Evolutionary conservation across 2,888 invertebrate species (phyloP).

Genomic region (Idaea straminata): DNA sequence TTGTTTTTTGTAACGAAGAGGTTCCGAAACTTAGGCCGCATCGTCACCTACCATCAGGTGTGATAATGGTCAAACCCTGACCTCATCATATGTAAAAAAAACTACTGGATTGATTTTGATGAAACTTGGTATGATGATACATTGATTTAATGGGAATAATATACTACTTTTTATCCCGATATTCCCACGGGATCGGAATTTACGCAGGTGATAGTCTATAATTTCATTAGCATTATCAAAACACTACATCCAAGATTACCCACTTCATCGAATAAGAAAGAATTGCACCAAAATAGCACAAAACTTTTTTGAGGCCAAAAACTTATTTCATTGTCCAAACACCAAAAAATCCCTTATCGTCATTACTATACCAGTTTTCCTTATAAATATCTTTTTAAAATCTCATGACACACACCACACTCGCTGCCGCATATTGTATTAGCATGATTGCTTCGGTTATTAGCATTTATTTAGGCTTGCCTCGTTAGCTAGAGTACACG

Average conservation of each 20-base stretch:
- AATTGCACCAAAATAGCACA: background rate
- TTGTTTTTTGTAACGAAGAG: too few species aligned
- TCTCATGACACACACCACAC: constrained; percentile 38
- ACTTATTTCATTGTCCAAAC: background rate
- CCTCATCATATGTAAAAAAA: too few species aligned
- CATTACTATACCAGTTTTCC: constrained; percentile 14
- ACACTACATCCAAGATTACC: background rate
- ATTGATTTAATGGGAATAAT: too few species aligned
- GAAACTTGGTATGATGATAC: too few species aligned
- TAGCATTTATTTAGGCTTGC: constrained; percentile 69
- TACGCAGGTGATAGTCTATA: too few species aligned
- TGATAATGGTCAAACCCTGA: too few species aligned
- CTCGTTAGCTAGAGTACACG: constrained; percentile 50
- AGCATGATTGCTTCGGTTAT: constrained; percentile 69
- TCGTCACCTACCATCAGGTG: too few species aligned
- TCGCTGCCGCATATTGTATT: constrained; percentile 56
- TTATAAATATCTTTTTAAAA: constrained; percentile 6
- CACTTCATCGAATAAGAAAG: background rate
- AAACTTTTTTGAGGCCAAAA: background rate
- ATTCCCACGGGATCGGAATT: too few species aligned
- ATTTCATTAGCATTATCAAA: background rate
- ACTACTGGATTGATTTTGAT: too few species aligned
- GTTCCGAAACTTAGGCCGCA: too few species aligned
- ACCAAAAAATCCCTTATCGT: background rate
- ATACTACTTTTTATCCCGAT: too few species aligned